Evolutionary conservation across 2,797 vertebrate species (phyloP).

Genomic region (Myripristis murdjan): DNA sequence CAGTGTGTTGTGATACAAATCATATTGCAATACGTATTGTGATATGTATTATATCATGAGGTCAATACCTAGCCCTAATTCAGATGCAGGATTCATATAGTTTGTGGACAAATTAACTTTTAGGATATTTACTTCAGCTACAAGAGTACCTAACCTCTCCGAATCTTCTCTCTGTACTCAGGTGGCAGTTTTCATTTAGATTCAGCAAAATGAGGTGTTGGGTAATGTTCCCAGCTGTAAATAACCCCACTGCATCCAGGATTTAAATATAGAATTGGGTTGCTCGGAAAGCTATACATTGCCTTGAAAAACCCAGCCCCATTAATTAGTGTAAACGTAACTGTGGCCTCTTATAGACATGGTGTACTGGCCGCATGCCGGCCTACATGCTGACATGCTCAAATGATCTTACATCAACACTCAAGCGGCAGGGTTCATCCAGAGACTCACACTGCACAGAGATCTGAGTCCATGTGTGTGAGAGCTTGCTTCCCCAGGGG

Average conservation of each 20-base stretch:
- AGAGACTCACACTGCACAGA: constrained; percentile 67
- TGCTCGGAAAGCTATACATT: constrained; percentile 83
- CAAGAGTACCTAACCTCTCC: constrained; percentile 8
- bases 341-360: constrained; percentile 70
- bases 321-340: constrained; percentile 86
- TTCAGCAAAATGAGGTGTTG: constrained; percentile 76
- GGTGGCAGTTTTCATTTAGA: constrained; percentile 73
- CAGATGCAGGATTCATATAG: neutral
- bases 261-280: constrained; percentile 84
- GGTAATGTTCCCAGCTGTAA: constrained; percentile 86
- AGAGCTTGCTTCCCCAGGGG: constrained; percentile 63
- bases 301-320: constrained; percentile 84
- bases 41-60: too few species aligned
- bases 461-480: constrained; percentile 57
- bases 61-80: too few species aligned
- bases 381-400: constrained; percentile 68
- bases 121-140: neutral
- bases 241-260: constrained; percentile 81
- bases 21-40: too few species aligned
- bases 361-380: constrained; percentile 34
- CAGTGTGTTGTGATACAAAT: too few species aligned
- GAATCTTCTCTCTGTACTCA: constrained; percentile 55
- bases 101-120: neutral
- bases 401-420: constrained; percentile 86
- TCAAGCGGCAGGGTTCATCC: constrained; percentile 59